Evolutionary conservation across 2,113 vertebrate genomes (phyloP), one percentile per base, ranked within the genome.

Genomic region (Lepidothrix coronata): DNA sequence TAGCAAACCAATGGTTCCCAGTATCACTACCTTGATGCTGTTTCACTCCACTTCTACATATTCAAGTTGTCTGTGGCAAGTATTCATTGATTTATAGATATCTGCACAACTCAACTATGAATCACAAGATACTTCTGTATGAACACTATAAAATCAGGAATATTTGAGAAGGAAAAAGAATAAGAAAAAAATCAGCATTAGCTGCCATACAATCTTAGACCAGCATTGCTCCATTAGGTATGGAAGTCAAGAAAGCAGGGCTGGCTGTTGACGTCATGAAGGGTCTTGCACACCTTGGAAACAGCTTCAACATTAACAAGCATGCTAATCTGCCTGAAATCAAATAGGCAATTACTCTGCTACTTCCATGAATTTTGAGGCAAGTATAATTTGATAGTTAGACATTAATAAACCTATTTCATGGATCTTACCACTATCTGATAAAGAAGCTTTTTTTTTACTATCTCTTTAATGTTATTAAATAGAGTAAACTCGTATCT

Each of bases 401-500:
- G 80, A 89, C 80, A 75, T 92, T 95, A 91, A 94, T 85, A 94
- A 95, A 78, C 48, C 58, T 85, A 44, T 75, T 95, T 89, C 73
- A 85, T 72, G 89, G 76, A 91, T 95, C 80, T 91, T 91, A 93
- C 74, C n/a, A 66, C 61, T 88, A 95, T 85, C 89, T 95, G 95
- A 95, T 97, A 70, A 90, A 93, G 85, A 62, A 88, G 88, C 31
- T 82, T 66, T 93, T 62, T 57, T 94, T 93, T 88, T 83, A 85
- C 65, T 89, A 65, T 89, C 79, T 79, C 78, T 91, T 71, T 87
- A 93, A 94, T 59, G 66, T 91, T 94, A 93, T 95, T 96, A 95
- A 96, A 94, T 88, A 92, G 88, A 95, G 55, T 91, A 95, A 96
- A 96, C 79, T 94, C 15, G 0, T 92, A 94, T 95, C 81, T 95